Conservation (phyloP, 2,888 invertebrate genomes). For the Fissipunctia ypsillon region DNA sequence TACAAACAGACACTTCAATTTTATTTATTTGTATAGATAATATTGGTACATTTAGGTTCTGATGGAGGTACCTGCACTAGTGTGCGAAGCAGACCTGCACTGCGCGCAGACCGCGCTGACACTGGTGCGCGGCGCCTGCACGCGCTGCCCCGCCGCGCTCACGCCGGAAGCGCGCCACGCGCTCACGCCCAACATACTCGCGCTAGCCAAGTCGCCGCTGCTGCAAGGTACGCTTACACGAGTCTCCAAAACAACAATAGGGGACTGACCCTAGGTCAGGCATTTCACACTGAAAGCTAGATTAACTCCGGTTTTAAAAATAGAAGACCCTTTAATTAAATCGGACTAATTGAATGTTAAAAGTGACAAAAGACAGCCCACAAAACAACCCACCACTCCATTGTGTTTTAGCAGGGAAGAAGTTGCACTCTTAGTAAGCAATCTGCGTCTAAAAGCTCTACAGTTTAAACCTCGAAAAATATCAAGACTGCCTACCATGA, state of each 20-base stretch:
- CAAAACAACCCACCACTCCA: background rate
- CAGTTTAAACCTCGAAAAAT: background rate
- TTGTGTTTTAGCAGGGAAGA: background rate
- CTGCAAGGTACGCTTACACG: conserved; percentile 92
- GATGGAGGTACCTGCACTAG: conserved; percentile 96
- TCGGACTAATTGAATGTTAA: background rate
- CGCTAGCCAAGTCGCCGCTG: conserved; percentile 93
- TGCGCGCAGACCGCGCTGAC: conserved; percentile 97
- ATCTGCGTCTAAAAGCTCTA: too few relatives aligned
- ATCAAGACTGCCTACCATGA: background rate
- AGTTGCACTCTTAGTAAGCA: too few relatives aligned
- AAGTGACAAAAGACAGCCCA: background rate
- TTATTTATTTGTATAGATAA: too few relatives aligned
- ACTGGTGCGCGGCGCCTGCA: conserved; percentile 95
- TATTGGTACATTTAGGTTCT: conserved; percentile 78
- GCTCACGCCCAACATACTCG: conserved; percentile 96
- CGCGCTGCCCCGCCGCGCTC: conserved; percentile 94
- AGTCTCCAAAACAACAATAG: background rate
- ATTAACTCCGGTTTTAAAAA: too few relatives aligned
- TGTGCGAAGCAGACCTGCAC: conserved; percentile 98
- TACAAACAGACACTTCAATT: too few relatives aligned
- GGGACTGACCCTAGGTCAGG: background rate
- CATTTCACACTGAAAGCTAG: background rate
- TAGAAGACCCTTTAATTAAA: too few relatives aligned
- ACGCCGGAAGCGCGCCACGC: conserved; percentile 93